Evolutionary conservation across 2,888 invertebrate species (phyloP).

Genomic region (Maniola hyperantus): DNA sequence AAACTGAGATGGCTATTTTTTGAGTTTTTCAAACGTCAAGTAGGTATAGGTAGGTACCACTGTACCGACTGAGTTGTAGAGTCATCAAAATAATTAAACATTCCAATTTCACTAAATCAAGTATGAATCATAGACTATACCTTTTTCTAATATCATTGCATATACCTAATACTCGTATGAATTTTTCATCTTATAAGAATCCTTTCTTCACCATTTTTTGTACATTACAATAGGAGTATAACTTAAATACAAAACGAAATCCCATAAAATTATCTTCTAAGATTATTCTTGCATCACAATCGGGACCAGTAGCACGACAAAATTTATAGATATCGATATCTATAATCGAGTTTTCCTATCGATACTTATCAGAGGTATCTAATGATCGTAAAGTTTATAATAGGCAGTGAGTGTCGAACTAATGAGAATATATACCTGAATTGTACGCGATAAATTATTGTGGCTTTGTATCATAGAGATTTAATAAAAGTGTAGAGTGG

Average conservation of each 20-base stretch:
- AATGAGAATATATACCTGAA: conserved; percentile 77
- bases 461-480: conserved; percentile 47
- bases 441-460: conserved; percentile 73
- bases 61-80: no score
- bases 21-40: no score
- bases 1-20: no score
- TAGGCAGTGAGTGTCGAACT: conserved; percentile 75
- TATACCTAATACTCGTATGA: no score
- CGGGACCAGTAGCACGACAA: conserved; percentile 32
- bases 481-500: background rate
- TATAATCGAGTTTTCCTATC: conserved; percentile 66
- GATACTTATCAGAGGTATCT: conserved; percentile 72
- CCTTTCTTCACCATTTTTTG: conserved; percentile 1
- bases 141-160: no score
- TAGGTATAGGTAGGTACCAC: no score
- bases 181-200: background rate
- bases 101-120: no score
- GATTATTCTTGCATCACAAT: conserved; percentile 22
- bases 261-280: conserved; percentile 10
- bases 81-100: no score
- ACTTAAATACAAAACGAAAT: conserved; percentile 2
- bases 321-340: conserved; percentile 58
- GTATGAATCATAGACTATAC: no score
- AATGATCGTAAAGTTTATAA: conserved; percentile 73
- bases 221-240: background rate